A percentile compares a stretch with the other conserved stretches of the same genome.
These are phyloP conservation scores for Rhogogaster chlorosoma DNA, from an alignment of 2,888 invertebrate species.

Conservation along the genomic window DNA sequence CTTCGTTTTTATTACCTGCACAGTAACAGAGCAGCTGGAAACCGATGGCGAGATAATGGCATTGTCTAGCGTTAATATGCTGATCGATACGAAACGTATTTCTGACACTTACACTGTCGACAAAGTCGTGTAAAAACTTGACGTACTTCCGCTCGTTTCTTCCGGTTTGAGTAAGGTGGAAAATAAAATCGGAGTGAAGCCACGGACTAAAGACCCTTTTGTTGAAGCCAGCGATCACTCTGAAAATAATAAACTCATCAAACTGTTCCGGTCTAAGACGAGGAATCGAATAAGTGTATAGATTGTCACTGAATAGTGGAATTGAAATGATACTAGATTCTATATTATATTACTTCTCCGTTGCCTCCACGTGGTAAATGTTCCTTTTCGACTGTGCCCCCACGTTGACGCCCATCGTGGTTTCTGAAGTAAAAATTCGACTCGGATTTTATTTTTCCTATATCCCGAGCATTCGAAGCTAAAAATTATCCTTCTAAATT, in stretches of 20 bases:
- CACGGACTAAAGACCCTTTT: conserved; percentile 49
- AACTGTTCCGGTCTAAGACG: too few relatives aligned
- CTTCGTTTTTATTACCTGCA: too few relatives aligned
- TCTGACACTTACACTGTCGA: not conserved
- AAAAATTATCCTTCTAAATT: not conserved
- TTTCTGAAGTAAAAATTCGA: conserved; percentile 78
- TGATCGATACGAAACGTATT: not conserved
- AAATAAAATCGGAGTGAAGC: conserved; percentile 54
- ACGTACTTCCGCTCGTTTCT: conserved; percentile 76
- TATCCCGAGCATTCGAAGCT: too few relatives aligned
- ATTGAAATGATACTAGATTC: too few relatives aligned
- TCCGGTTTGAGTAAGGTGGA: conserved; percentile 66
- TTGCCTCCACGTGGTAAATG: conserved; percentile 77
- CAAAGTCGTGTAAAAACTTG: not conserved
- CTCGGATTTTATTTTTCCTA: too few relatives aligned
- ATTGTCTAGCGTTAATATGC: too few relatives aligned
- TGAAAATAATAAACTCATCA: not conserved
- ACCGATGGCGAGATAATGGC: too few relatives aligned
- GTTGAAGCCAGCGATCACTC: conserved; percentile 44
- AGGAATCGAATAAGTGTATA: not conserved
- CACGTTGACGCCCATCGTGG: conserved; percentile 86
- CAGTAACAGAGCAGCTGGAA: too few relatives aligned
- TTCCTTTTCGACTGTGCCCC: conserved; percentile 80
- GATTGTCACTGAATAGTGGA: too few relatives aligned
- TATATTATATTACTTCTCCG: not conserved